Conservation (phyloP, 2,797 vertebrate genomes). For the Arnoldichthys spilopterus region DNA sequence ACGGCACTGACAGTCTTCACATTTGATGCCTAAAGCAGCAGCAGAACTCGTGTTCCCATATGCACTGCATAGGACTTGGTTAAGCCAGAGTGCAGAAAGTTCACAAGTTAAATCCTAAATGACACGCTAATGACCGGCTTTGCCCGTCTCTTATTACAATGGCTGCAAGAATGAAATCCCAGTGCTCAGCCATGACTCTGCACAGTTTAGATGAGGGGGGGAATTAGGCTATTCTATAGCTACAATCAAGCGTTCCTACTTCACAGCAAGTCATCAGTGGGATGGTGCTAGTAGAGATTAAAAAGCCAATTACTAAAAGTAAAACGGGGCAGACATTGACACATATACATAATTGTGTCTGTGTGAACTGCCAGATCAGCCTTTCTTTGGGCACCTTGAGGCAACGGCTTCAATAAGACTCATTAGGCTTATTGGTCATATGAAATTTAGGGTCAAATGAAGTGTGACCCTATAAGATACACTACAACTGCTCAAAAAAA, state of each 20-base stretch:
- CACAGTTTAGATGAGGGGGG: constrained; percentile 6
- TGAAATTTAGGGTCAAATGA: not conserved
- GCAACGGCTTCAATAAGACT: not conserved
- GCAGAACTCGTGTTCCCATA: not conserved
- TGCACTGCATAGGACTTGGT: constrained; percentile 1
- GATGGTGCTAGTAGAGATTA: constrained; percentile 10
- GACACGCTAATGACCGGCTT: constrained; percentile 49
- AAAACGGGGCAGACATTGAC: not conserved
- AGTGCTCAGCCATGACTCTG: constrained; percentile 9
- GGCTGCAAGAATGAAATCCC: constrained; percentile 38
- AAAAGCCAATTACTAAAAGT: constrained; percentile 12
- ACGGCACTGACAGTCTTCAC: constrained; percentile 37
- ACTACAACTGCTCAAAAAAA: not conserved
- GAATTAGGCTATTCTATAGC: constrained; percentile 4
- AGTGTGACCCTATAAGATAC: not conserved
- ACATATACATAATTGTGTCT: not conserved
- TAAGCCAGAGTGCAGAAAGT: constrained; percentile 23
- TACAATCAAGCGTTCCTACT: constrained; percentile 23
- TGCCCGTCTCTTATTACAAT: constrained; percentile 37
- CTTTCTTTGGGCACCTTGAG: not conserved
- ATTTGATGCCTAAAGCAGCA: constrained; percentile 29
- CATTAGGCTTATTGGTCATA: not conserved
- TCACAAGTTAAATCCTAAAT: constrained; percentile 41
- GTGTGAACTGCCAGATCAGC: not conserved
- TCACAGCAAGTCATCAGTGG: constrained; percentile 8